Evolutionary conservation across 2,113 vertebrate genomes (phyloP).

Genomic region (Alces alces): DNA sequence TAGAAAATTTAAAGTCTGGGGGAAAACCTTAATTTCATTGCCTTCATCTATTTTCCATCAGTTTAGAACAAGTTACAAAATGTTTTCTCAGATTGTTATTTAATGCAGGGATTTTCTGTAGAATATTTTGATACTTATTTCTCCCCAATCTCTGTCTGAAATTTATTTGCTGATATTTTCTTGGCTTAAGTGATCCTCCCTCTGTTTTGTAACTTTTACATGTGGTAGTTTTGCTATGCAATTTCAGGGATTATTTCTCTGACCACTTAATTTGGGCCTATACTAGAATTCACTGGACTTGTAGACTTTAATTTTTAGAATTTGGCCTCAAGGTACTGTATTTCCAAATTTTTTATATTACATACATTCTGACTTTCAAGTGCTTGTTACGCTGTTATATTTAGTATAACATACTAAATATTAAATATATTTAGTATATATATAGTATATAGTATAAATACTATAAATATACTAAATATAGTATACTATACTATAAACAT

Average conservation of each 20-base stretch:
- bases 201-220: background rate
- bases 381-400: background rate
- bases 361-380: background rate
- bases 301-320: background rate
- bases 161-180: background rate
- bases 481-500: too few species aligned
- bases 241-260: background rate
- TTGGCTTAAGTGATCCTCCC: background rate
- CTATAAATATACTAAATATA: too few species aligned
- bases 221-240: background rate
- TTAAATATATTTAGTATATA: too few species aligned
- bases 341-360: background rate
- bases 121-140: background rate
- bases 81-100: background rate
- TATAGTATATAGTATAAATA: too few species aligned
- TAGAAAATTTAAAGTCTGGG: background rate
- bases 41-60: background rate
- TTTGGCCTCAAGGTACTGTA: background rate
- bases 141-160: background rate
- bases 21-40: background rate
- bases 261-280: background rate
- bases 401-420: background rate
- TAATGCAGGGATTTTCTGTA: background rate
- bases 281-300: background rate
- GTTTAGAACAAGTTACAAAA: background rate